Base-by-base conservation (phyloP, 2,113 vertebrate genomes). In the Sebastes fasciatus region DNA sequence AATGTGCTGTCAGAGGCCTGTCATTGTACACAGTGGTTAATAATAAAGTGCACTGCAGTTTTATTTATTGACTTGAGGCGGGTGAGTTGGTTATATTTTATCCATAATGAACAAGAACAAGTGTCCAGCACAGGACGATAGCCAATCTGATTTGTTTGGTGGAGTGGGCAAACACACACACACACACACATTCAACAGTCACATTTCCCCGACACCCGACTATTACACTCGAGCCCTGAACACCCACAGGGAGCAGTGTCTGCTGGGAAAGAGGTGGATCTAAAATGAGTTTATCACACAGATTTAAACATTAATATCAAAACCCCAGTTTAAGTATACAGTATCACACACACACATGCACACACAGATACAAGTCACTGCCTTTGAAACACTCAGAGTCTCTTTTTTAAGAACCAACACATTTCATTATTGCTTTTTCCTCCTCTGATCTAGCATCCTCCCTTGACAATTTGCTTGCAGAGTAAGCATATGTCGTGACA, bases 271-370 rank as follows among this genome's bases (percentile, higher is more conserved):
- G 52, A 66, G 26, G 66, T 64, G 10, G 45, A 68, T 76, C 73
- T 69, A 45, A 75, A 79, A 73, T 61, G 46, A 80, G 21, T 8
- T 77, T 68, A 76, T 83, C 82, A 80, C 61, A 71, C 55, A 69
- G 19, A 69, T 73, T 82, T 74, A 82, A 84, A 86, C 49, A 83
- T 69, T 82, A 48, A 64, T 73, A 84, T 84, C 77, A 85, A 89
- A 81, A 54, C 51, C 63, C 81, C 71, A 69, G 46, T 54, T 7
- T 66, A 19, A 61, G 57, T 52, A 61, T 60, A 49, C 34, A 58
- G 40, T 21, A 65, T 9, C 8, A 62, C 2, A 64, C 58, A 77
- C 19, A 23, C 60, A 67, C 43, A 75, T 42, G 40, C n/a, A 63
- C 34, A 78, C 8, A 72, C 23, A 71, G 43, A 70, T 23, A 78